These are phyloP conservation scores for Hirtodrosophila cameraria DNA, from an alignment of 2,888 invertebrate genomes.

Conservation along the genomic window DNA sequence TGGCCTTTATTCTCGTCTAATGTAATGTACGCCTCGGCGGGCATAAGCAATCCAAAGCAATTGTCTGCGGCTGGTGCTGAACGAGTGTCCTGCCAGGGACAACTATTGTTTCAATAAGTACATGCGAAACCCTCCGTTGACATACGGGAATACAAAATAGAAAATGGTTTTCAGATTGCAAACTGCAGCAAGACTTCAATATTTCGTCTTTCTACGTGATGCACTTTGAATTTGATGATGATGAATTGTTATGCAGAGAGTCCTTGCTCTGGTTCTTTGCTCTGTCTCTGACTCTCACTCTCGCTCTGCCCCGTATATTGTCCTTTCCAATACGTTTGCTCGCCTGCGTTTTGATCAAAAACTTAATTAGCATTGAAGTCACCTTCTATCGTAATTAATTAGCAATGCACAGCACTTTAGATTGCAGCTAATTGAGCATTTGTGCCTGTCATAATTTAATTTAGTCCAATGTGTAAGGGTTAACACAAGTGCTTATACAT, in stretches of 20 bases:
- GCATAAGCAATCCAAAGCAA: conserved; percentile 55
- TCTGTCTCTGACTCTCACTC: neutral
- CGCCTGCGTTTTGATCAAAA: conserved; percentile 28
- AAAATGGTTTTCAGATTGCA: conserved; percentile 53
- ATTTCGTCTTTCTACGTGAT: conserved; percentile 44
- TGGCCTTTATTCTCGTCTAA: conserved; percentile 52
- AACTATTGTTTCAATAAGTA: conserved; percentile 66
- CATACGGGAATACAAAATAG: conserved; percentile 63
- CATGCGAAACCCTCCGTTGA: conserved; percentile 20
- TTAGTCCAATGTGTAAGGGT: conserved; percentile 11
- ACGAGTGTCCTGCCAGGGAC: conserved; percentile 34
- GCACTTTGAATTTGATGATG: conserved; percentile 46
- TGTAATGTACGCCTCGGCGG: conserved; percentile 64
- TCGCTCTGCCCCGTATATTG: neutral
- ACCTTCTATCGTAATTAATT: conserved; percentile 52
- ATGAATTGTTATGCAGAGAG: conserved; percentile 53
- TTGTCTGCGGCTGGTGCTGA: conserved; percentile 47
- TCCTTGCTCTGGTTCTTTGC: conserved; percentile 14
- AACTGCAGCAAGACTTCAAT: conserved; percentile 52
- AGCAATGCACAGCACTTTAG: conserved; percentile 24
- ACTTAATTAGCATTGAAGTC: conserved; percentile 46
- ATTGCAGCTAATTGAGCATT: conserved; percentile 50
- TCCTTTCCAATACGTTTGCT: conserved; percentile 9
- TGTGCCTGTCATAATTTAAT: conserved; percentile 29
- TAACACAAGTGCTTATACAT: neutral